Evolutionary conservation across 2,797 vertebrate species (phyloP).

Genomic region (Eremophila alpestris): DNA sequence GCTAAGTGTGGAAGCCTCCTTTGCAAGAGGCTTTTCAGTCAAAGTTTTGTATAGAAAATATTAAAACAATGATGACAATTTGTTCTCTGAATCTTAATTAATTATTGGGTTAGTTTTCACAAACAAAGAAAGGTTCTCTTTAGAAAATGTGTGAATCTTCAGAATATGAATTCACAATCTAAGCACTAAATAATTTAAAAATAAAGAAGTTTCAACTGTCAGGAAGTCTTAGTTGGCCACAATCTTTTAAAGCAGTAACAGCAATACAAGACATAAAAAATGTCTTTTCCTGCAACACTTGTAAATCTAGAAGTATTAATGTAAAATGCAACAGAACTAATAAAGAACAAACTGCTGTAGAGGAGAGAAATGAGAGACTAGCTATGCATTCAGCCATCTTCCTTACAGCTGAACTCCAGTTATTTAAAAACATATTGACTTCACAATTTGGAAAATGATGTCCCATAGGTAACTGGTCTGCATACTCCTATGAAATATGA

Average conservation of each 20-base stretch:
- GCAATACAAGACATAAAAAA: conserved; percentile 34
- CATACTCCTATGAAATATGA: not conserved
- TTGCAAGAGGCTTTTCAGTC: conserved; percentile 42
- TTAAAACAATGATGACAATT: not conserved
- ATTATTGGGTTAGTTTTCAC: conserved; percentile 34
- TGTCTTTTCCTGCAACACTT: conserved; percentile 6
- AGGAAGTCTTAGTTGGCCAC: conserved; percentile 11
- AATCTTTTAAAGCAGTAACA: conserved; percentile 15
- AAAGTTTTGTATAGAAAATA: conserved; percentile 34
- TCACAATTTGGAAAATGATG: conserved; percentile 2
- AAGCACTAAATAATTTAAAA: conserved; percentile 20
- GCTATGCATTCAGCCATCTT: not conserved
- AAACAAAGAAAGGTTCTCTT: not conserved
- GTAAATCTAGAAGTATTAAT: not conserved
- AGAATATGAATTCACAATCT: conserved; percentile 28
- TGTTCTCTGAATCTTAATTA: conserved; percentile 31
- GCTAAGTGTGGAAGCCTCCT: conserved; percentile 22
- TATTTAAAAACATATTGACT: not conserved
- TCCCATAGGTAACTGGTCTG: conserved; percentile 31
- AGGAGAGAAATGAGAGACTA: not conserved
- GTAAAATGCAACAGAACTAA: conserved; percentile 42
- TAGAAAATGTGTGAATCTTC: conserved; percentile 38
- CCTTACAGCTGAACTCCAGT: conserved; percentile 38
- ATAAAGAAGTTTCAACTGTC: conserved; percentile 5
- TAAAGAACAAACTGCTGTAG: conserved; percentile 1